These are phyloP conservation scores for Triplophysa siluroides DNA, from an alignment of 2,113 vertebrate species.

Conservation along the genomic window DNA sequence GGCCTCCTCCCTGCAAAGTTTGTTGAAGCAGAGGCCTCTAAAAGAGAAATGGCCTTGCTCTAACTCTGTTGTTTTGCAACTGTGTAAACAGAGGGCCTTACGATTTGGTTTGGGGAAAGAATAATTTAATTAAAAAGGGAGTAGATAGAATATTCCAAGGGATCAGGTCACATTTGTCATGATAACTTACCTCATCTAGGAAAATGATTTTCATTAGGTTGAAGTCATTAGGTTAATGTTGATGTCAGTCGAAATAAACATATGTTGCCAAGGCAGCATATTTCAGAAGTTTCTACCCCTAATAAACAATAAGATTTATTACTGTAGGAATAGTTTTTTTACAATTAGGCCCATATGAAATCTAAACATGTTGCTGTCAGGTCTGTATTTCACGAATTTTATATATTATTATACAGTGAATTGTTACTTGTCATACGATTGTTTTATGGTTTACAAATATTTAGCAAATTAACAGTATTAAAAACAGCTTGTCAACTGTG, in stretches of 20 bases:
- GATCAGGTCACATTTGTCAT: conserved; percentile 61
- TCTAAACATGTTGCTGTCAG: no score
- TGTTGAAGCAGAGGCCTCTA: conserved; percentile 16
- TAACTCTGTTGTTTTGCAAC: conserved; percentile 49
- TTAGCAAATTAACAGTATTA: no score
- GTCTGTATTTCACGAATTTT: no score
- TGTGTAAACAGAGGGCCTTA: conserved; percentile 62
- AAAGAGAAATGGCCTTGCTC: conserved; percentile 9
- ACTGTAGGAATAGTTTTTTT: neutral
- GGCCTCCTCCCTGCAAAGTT: conserved; percentile 9
- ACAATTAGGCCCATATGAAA: neutral
- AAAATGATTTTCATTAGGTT: conserved; percentile 53
- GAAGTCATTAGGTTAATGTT: conserved; percentile 31
- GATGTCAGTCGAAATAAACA: conserved; percentile 14
- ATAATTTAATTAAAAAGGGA: conserved; percentile 63
- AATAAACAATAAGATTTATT: neutral
- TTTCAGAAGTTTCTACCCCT: neutral
- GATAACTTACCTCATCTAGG: conserved; percentile 49
- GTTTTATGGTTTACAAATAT: no score
- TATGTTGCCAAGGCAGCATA: neutral
- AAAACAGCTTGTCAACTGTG: no score
- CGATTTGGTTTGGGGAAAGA: conserved; percentile 57
- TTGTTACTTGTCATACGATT: no score
- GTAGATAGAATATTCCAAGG: conserved; percentile 52
- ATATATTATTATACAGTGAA: no score